These are phyloP conservation scores for Watsonalla binaria DNA, from an alignment of 2,888 invertebrate genomes.

Conservation along the genomic window DNA sequence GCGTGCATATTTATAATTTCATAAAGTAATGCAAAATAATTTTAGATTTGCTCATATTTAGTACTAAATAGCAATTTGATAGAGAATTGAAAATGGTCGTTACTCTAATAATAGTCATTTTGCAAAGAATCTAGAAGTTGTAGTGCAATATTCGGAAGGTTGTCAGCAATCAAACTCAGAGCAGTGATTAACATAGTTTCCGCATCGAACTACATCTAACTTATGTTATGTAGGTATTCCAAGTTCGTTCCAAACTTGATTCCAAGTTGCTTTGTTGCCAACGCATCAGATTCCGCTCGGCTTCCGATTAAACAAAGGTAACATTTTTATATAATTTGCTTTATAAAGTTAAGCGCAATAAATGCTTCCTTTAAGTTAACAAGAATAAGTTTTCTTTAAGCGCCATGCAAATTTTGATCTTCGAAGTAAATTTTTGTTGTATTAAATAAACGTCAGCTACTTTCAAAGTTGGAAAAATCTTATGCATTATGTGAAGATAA, in stretches of 20 bases:
- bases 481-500: no score
- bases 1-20: no score
- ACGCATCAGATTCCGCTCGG: conserved; percentile 14
- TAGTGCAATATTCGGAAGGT: neutral
- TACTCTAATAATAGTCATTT: no score
- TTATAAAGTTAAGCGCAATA: neutral
- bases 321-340: conserved; percentile 12
- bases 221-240: conserved; percentile 31
- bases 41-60: no score
- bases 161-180: conserved; percentile 33
- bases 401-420: neutral
- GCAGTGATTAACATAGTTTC: conserved; percentile 39
- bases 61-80: no score
- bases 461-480: no score
- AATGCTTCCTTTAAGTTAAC: neutral
- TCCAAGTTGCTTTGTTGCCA: conserved; percentile 16
- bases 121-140: no score
- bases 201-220: conserved; percentile 29
- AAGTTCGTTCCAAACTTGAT: conserved; percentile 17
- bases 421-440: neutral
- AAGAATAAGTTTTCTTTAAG: neutral
- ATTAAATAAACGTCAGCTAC: neutral
- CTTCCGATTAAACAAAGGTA: conserved; percentile 14
- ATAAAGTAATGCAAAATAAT: no score
- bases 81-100: no score